phyloP scores from a whole-genome alignment of 1,140 invertebrate species.

The Lordiphosa mommai region DNA sequence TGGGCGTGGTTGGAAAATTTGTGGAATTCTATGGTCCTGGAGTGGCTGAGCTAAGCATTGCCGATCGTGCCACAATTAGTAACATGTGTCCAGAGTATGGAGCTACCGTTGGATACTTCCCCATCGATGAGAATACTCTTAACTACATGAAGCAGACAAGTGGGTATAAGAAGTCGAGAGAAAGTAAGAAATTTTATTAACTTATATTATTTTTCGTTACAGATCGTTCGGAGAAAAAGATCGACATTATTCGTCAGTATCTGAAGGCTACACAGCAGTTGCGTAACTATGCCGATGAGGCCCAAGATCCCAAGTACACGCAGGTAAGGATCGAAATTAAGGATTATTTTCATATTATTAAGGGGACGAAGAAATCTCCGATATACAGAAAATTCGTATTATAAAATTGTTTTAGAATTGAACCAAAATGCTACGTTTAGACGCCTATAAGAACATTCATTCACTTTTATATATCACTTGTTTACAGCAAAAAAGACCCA shows the following conservation, averaged over 20 bases:
- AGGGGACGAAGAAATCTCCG: too few species aligned
- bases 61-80: slow-evolving; percentile 95
- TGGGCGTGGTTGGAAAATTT: slow-evolving; percentile 99
- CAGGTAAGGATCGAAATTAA: slow-evolving; percentile 83
- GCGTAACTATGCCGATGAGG: slow-evolving; percentile 88
- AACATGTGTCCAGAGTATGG: slow-evolving; percentile 99
- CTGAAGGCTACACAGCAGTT: slow-evolving; percentile 90
- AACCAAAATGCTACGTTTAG: too few species aligned
- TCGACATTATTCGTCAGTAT: slow-evolving; percentile 92
- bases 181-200: slow-evolving; percentile 1
- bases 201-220: background rate
- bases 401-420: too few species aligned
- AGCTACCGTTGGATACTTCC: slow-evolving; percentile 97
- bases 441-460: background rate
- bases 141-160: slow-evolving; percentile 94
- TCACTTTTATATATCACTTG: background rate
- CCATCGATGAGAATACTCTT: slow-evolving; percentile 93
- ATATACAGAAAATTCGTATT: too few species aligned
- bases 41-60: slow-evolving; percentile 93
- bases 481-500: too few species aligned
- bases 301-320: slow-evolving; percentile 93
- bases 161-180: slow-evolving; percentile 71
- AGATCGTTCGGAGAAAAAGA: slow-evolving; percentile 91
- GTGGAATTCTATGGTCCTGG: slow-evolving; percentile 99
- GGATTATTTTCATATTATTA: too few species aligned